Evolutionary conservation across 2,113 vertebrate genomes (phyloP).

Genomic region (Albula goreensis): DNA sequence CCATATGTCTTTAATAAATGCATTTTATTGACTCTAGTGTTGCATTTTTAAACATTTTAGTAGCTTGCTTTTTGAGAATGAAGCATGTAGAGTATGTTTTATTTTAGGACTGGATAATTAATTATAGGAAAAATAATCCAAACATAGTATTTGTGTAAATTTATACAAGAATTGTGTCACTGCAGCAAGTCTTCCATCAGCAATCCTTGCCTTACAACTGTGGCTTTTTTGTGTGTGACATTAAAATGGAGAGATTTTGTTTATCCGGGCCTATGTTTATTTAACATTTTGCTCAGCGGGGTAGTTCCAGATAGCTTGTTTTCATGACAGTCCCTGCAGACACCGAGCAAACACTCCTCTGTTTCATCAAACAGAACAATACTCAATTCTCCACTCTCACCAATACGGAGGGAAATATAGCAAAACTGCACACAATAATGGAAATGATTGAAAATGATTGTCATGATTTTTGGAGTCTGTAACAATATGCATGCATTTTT

Average conservation of each 20-base stretch:
- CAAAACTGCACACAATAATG: slow-evolving; percentile 66
- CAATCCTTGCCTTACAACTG: slow-evolving; percentile 64
- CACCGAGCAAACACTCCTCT: slow-evolving; percentile 76
- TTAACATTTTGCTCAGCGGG: slow-evolving; percentile 79
- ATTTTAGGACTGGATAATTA: slow-evolving; percentile 43
- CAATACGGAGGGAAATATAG: slow-evolving; percentile 65
- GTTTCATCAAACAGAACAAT: slow-evolving; percentile 80
- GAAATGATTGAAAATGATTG: slow-evolving; percentile 74
- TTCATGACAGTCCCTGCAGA: slow-evolving; percentile 78
- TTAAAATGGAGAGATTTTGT: slow-evolving; percentile 80
- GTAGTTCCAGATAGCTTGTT: slow-evolving; percentile 78
- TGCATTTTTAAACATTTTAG: background rate
- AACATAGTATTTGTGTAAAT: slow-evolving; percentile 57
- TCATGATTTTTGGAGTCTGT: slow-evolving; percentile 68
- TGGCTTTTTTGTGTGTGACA: slow-evolving; percentile 74
- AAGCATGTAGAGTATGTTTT: background rate
- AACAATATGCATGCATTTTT: slow-evolving; percentile 57
- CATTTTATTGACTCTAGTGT: too few species aligned
- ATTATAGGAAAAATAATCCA: slow-evolving; percentile 44
- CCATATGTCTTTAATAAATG: too few species aligned
- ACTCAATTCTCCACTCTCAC: slow-evolving; percentile 73
- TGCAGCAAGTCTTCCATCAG: slow-evolving; percentile 55
- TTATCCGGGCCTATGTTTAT: slow-evolving; percentile 77
- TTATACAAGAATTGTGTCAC: slow-evolving; percentile 58
- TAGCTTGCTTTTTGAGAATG: background rate